Evolutionary conservation across 2,888 invertebrate genomes (phyloP).

Genomic region (Hirtodrosophila histrioides): DNA sequence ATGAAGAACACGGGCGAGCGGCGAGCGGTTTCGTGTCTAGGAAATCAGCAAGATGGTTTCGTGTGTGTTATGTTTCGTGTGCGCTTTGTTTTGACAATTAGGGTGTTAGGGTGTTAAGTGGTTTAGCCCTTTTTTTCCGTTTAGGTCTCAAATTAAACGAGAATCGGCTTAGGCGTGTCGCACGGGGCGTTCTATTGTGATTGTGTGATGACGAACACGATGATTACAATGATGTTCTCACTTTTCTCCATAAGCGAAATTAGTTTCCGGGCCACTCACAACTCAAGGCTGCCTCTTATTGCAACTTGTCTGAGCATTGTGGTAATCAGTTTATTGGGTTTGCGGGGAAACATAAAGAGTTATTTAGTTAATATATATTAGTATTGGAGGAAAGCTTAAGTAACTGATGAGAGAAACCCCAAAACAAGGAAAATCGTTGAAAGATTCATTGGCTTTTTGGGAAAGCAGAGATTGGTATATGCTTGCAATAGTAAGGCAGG

Average conservation of each 20-base stretch:
- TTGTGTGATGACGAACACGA: constrained; percentile 29
- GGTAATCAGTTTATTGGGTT: constrained; percentile 3
- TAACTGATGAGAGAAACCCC: too few species aligned
- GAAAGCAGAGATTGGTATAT: too few species aligned
- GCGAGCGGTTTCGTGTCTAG: constrained; percentile 24
- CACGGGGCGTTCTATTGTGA: constrained; percentile 81
- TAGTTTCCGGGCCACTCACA: constrained; percentile 48
- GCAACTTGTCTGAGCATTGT: constrained; percentile 13
- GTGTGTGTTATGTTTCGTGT: constrained; percentile 56
- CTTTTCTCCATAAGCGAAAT: constrained; percentile 57
- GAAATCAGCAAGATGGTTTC: constrained; percentile 36
- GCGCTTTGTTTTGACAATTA: constrained; percentile 80
- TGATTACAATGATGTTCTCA: constrained; percentile 41
- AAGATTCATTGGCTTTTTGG: too few species aligned
- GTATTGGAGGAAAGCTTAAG: too few species aligned
- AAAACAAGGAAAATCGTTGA: too few species aligned
- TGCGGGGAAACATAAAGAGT: too few species aligned
- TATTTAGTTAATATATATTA: too few species aligned
- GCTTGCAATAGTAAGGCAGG: too few species aligned
- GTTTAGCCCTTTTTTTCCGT: constrained; percentile 73
- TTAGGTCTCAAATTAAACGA: constrained; percentile 73
- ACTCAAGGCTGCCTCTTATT: background rate
- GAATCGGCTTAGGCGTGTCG: constrained; percentile 76
- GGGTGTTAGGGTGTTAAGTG: constrained; percentile 82
- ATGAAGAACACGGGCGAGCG: background rate